Conservation (phyloP, 2,113 vertebrate species). For the Aleadryas rufinucha region DNA sequence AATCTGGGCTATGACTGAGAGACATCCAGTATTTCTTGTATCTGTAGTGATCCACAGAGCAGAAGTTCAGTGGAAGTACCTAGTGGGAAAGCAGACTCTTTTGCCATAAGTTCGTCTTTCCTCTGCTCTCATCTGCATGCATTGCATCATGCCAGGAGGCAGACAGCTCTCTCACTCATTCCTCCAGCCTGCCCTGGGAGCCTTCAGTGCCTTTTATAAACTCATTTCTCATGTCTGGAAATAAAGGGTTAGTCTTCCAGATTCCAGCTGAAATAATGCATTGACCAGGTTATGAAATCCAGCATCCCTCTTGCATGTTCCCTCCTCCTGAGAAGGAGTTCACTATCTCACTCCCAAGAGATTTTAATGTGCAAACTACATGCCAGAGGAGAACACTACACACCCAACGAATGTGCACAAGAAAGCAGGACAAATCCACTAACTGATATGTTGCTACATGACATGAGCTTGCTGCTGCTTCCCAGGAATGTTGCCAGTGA, state of each 20-base stretch:
- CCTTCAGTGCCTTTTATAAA: neutral
- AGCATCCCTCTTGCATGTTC: neutral
- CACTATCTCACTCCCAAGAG: neutral
- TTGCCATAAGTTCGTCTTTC: neutral
- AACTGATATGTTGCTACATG: neutral
- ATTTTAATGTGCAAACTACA: neutral
- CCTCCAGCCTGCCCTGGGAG: neutral
- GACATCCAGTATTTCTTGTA: fast-evolving
- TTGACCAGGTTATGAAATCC: neutral
- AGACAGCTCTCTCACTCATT: neutral
- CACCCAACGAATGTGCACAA: neutral
- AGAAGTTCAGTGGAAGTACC: neutral
- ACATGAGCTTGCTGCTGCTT: neutral
- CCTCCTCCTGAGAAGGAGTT: neutral
- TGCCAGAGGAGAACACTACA: neutral
- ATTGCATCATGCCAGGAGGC: neutral
- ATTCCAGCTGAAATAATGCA: neutral
- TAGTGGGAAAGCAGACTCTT: neutral
- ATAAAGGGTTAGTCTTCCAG: neutral
- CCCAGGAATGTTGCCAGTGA: neutral
- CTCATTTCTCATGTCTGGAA: neutral
- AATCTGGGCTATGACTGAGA: neutral
- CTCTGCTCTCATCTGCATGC: neutral
- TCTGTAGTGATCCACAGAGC: neutral
- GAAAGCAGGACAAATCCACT: neutral